A percentile compares a stretch with the other conserved stretches of the same genome.
Evolutionary conservation across 2,113 vertebrate species (phyloP).

Genomic region (Cisticola juncidis): DNA sequence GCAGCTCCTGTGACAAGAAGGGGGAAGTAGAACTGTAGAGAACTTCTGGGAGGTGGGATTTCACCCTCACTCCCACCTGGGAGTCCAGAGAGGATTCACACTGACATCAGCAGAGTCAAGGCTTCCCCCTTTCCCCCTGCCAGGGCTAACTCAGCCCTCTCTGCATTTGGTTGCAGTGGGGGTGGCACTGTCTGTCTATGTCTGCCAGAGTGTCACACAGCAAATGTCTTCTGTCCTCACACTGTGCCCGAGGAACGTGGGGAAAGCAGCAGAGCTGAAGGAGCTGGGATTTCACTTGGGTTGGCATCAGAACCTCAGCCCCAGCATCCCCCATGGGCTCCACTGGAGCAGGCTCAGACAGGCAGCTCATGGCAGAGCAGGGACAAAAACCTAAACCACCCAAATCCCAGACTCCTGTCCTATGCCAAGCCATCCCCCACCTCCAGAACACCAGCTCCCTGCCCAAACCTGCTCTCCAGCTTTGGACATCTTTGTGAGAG

Average conservation of each 20-base stretch:
- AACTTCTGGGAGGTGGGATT: background rate
- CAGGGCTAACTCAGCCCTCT: background rate
- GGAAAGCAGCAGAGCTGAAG: background rate
- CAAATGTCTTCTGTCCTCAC: background rate
- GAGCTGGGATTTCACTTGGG: background rate
- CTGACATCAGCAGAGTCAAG: background rate
- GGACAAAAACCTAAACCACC: background rate
- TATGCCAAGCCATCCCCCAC: background rate
- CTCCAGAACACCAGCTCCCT: background rate
- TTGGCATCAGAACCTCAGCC: background rate
- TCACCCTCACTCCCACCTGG: background rate
- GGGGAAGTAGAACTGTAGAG: background rate
- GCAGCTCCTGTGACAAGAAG: background rate
- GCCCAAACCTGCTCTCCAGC: background rate
- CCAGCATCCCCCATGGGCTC: background rate
- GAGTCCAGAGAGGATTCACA: background rate
- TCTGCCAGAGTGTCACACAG: background rate
- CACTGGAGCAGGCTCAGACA: background rate
- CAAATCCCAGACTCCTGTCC: background rate
- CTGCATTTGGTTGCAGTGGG: fast-evolving
- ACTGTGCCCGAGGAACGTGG: background rate
- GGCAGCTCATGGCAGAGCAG: fast-evolving
- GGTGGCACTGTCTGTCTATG: background rate
- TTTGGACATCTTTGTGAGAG: background rate
- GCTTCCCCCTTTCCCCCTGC: background rate